Conservation (phyloP, 2,113 vertebrate species). For the Callionymus lyra region DNA sequence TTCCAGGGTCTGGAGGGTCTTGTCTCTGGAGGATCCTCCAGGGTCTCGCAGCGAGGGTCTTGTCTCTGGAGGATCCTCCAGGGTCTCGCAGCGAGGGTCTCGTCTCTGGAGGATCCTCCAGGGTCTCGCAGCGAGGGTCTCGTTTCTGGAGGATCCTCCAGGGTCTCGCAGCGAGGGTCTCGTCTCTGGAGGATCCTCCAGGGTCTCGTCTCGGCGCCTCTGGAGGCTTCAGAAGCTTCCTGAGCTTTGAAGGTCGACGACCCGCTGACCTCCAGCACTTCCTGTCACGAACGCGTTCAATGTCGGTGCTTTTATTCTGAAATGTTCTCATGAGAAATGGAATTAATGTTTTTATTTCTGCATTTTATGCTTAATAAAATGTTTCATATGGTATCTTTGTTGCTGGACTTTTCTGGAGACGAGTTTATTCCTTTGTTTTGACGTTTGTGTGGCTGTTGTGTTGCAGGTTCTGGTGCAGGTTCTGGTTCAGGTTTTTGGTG, state of each 20-base stretch:
- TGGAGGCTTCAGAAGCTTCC: slow-evolving; percentile 41
- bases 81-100: not conserved
- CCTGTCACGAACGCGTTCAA: slow-evolving; percentile 49
- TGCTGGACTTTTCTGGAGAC: too few relatives aligned
- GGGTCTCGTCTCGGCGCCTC: not conserved
- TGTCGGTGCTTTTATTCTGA: slow-evolving; percentile 71
- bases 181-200: not conserved
- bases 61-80: slow-evolving; percentile 5
- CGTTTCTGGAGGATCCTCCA: slow-evolving; percentile 26
- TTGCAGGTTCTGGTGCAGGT: too few relatives aligned
- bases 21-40: slow-evolving; percentile 8
- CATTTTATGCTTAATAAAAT: slow-evolving; percentile 67
- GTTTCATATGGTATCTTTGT: slow-evolving; percentile 59
- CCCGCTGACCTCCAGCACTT: slow-evolving; percentile 47
- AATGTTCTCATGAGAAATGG: slow-evolving; percentile 57
- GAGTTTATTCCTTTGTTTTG: not conserved
- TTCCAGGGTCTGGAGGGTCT: too few relatives aligned
- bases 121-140: slow-evolving; percentile 18
- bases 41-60: not conserved
- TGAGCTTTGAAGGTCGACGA: slow-evolving; percentile 68
- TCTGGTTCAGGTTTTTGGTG: too few relatives aligned
- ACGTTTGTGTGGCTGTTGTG: slow-evolving; percentile 4
- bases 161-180: not conserved
- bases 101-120: slow-evolving; percentile 25
- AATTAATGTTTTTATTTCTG: slow-evolving; percentile 55